Evolutionary conservation across 1,140 invertebrate species (phyloP), one percentile per base, ranked within the genome.

Genomic region (Nebria ingens): DNA sequence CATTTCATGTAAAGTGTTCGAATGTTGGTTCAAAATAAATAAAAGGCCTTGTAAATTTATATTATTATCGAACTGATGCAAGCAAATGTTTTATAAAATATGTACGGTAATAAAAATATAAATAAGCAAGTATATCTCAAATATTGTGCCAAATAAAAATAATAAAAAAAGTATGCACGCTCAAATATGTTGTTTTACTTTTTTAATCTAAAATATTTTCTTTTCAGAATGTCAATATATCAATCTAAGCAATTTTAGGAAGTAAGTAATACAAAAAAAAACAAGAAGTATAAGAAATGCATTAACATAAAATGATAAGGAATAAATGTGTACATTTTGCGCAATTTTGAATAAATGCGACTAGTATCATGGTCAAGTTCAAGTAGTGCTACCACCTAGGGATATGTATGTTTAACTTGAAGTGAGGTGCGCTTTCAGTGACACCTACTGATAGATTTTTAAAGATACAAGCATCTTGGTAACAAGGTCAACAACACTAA

Each of bases 401-500:
- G 40, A 45, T 45, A 45, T 45, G 17, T 45, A 12, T 9, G 40
- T 45, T 45, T 17, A 45, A 45, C 9, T 12, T 45, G 40, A 45
- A 45, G 3, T 11, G 40, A 45, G 40, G 9, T 12, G 6, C 40
- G 40, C 15, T 45, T 17, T 4, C 3, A 3, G 9, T 23, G 52
- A 22, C 22, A 53, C 22, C 52, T 53, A 13, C 34, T 25, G 21
- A 25, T 53, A 53, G 11, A 15, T 53, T 29, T n/a, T 11, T 11
- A 25, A 25, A 53, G n/a, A 23, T n/a, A 25, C 21, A 21, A 63
- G 65, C 62, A 63, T 64, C 61, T 67, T 63, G 60, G 59, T 66
- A 68, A 68, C 66, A 68, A 68, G 66, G 66, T 68, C 66, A 68
- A 67, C 66, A 68, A 68, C 66, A 67, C 65, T 65, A 62, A 58